Evolutionary conservation across 2,888 invertebrate species (phyloP).

Genomic region (Dioctria rufipes): DNA sequence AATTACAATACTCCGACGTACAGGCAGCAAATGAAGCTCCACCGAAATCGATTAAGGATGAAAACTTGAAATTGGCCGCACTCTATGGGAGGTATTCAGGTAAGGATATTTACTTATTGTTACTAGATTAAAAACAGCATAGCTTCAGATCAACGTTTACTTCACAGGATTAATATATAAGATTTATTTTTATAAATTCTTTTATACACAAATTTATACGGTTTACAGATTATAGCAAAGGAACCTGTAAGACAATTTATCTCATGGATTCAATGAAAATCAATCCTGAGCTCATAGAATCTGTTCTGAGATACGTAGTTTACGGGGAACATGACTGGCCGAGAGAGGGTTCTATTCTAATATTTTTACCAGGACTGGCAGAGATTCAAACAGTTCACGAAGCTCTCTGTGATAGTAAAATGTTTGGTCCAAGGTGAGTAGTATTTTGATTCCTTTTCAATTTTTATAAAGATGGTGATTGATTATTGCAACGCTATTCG

Average conservation of each 20-base stretch:
- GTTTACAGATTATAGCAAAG: slow-evolving; percentile 73
- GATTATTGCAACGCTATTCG: slow-evolving; percentile 61
- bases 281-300: slow-evolving; percentile 83
- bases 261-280: slow-evolving; percentile 85
- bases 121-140: no score
- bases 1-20: slow-evolving; percentile 78
- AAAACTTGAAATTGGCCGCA: slow-evolving; percentile 79
- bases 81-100: slow-evolving; percentile 78
- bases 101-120: slow-evolving; percentile 61
- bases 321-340: slow-evolving; percentile 75
- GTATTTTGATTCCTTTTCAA: neutral
- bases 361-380: slow-evolving; percentile 85
- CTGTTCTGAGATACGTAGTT: slow-evolving; percentile 79
- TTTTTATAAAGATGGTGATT: neutral
- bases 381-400: slow-evolving; percentile 84
- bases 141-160: neutral
- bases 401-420: slow-evolving; percentile 77
- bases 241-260: slow-evolving; percentile 82
- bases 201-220: neutral
- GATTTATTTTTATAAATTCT: slow-evolving; percentile 40
- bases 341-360: slow-evolving; percentile 79
- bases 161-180: neutral
- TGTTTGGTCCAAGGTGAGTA: slow-evolving; percentile 75
- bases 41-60: slow-evolving; percentile 79
- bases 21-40: slow-evolving; percentile 74